These are phyloP conservation scores for Pseudochirops cupreus DNA, from an alignment of 2,797 vertebrate species.

Conservation along the genomic window DNA sequence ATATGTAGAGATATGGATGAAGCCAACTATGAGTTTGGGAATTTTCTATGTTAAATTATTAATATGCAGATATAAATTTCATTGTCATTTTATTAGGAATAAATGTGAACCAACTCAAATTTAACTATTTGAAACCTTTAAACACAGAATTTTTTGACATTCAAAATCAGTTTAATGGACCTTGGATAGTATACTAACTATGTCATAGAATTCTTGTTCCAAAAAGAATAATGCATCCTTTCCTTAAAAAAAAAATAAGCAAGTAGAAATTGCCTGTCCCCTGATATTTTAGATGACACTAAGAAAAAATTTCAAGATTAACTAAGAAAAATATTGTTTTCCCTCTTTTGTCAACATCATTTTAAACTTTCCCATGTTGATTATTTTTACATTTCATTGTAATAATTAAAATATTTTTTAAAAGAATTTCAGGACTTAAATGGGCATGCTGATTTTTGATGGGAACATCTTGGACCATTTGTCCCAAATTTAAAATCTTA, in stretches of 20 bases:
- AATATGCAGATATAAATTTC: background rate
- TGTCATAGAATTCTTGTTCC: background rate
- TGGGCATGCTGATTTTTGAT: background rate
- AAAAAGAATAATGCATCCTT: background rate
- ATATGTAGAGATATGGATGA: slow-evolving; percentile 32
- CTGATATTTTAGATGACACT: background rate
- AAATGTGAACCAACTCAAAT: slow-evolving; percentile 20
- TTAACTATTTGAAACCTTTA: background rate
- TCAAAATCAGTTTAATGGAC: background rate
- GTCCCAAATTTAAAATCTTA: slow-evolving; percentile 63
- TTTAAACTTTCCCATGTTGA: slow-evolving; percentile 10
- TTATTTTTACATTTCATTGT: slow-evolving; percentile 4
- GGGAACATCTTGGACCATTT: slow-evolving; percentile 34
- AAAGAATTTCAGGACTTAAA: slow-evolving; percentile 41
- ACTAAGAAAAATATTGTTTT: background rate
- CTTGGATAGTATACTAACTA: background rate
- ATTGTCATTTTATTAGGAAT: background rate
- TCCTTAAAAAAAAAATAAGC: background rate
- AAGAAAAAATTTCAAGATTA: background rate
- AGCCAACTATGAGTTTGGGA: background rate
- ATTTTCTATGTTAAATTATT: slow-evolving; percentile 32
- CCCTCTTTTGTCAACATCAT: background rate
- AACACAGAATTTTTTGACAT: background rate
- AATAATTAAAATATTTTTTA: slow-evolving; percentile 13
- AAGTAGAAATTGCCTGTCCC: background rate